These are phyloP conservation scores for Halcyon chelicuti DNA, from an alignment of 2,797 vertebrate genomes.

Conservation along the genomic window DNA sequence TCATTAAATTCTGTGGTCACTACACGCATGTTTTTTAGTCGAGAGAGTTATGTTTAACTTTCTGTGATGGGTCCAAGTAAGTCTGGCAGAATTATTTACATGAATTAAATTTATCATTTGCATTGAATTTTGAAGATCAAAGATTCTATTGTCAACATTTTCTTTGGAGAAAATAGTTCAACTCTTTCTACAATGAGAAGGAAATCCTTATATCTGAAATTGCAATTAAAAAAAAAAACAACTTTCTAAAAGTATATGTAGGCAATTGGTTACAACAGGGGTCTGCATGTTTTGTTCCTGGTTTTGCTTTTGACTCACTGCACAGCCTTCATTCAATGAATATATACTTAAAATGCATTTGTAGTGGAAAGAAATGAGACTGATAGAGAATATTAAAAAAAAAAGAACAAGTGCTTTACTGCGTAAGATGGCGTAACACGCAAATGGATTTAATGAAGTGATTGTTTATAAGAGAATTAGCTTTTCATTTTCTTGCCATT, in stretches of 20 bases:
- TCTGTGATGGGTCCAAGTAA: not conserved
- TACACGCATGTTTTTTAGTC: not conserved
- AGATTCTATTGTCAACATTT: conserved; percentile 4
- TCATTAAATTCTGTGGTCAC: not conserved
- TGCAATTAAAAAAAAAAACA: not conserved
- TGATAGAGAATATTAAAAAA: not conserved
- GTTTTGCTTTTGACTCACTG: not conserved
- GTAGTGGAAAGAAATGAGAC: not conserved
- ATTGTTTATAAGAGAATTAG: not conserved
- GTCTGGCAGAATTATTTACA: not conserved
- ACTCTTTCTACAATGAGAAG: not conserved
- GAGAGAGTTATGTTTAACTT: not conserved
- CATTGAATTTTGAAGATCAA: conserved; percentile 5
- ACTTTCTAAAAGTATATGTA: not conserved
- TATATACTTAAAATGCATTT: not conserved
- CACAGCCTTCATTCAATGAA: not conserved
- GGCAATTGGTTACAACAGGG: not conserved
- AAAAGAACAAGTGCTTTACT: not conserved
- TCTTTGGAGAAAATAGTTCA: not conserved
- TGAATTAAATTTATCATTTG: not conserved
- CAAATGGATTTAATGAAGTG: not conserved
- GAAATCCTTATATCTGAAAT: not conserved
- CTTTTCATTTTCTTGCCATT: not conserved
- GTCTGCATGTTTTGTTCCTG: not conserved
- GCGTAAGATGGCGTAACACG: not conserved